phyloP scores from a whole-genome alignment of 2,888 invertebrate genomes.

The Tachina lurida region DNA sequence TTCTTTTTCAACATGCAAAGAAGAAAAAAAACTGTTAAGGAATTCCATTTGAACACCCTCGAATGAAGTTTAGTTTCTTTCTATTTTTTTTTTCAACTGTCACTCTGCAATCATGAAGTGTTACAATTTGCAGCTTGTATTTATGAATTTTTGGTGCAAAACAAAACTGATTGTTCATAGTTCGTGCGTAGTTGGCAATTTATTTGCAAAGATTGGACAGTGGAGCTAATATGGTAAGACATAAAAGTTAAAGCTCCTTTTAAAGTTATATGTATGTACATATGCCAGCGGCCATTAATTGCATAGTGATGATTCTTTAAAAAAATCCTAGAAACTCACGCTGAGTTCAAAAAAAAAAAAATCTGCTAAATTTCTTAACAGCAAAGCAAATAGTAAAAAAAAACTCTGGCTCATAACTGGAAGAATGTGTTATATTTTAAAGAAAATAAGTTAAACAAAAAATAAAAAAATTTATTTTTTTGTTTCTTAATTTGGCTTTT shows the following conservation, averaged over 20 bases:
- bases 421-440: too few species aligned
- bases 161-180: conserved; percentile 12
- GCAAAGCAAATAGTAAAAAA: too few species aligned
- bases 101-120: conserved; percentile 52
- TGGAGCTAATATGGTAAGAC: background rate
- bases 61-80: conserved; percentile 9
- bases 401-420: too few species aligned
- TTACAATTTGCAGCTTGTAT: conserved; percentile 43
- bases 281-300: too few species aligned
- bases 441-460: too few species aligned
- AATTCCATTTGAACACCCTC: conserved; percentile 50
- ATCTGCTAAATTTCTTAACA: too few species aligned
- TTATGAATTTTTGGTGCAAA: conserved; percentile 10
- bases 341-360: too few species aligned
- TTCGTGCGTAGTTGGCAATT: conserved; percentile 23
- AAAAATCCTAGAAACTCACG: background rate
- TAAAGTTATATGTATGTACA: too few species aligned
- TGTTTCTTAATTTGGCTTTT: background rate
- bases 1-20: conserved; percentile 6
- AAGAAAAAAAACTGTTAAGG: conserved; percentile 4
- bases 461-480: background rate
- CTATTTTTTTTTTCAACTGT: background rate
- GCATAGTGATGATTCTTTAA: background rate
- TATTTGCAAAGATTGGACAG: background rate
- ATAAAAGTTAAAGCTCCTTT: background rate